Evolutionary conservation across 2,888 invertebrate genomes (phyloP), one percentile per base, ranked within the genome.

Genomic region (Dryomyza anilis): DNA sequence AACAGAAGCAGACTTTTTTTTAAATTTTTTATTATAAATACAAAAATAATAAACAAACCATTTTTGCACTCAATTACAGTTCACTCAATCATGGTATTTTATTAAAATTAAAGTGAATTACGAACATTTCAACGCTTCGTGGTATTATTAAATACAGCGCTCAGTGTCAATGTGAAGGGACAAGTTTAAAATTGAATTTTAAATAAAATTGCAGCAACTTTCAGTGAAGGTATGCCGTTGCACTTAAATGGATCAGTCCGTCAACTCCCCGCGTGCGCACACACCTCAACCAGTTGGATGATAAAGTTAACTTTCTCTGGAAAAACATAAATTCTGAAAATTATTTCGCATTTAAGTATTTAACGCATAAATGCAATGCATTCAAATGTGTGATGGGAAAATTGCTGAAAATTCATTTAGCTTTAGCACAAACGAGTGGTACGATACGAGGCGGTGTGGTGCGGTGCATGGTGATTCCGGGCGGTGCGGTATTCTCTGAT

Each of bases 341-440:
- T 67, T 69, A 67, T 71, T 67, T 71, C 61, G 65, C 67, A 71
- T 69, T 67, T 69, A 69, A 68, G 68, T 62, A 63, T 59, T 67
- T 55, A 56, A 39, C 50, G 46, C 59, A 46, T 48, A 66, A 68
- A 70, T 67, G 67, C 60, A 70, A 67, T 67, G 65, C 67, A 68
- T 69, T 65, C 57, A 67, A 60, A 25, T 66, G 61, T 45, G 67
- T 21, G 19, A 48, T n/a, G 6, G 53, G 52, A 12, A 43, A 25
- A 64, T 58, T 53, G 65, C 53, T 36, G 46, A 55, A 62, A 70
- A 63, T 58, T 64, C 57, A 67, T 63, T 65, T 61, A 33, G 52
- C 63, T 59, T 67, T 64, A 56, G 56, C 45, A 58, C 36, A n/a
- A n/a, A n/a, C n/a, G n/a, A n/a, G n/a, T n/a, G n/a, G n/a, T n/a